A percentile compares a stretch with the other conserved stretches of the same genome.
Conservation (phyloP, 2,113 vertebrate genomes). For the Tetrao urogallus region DNA sequence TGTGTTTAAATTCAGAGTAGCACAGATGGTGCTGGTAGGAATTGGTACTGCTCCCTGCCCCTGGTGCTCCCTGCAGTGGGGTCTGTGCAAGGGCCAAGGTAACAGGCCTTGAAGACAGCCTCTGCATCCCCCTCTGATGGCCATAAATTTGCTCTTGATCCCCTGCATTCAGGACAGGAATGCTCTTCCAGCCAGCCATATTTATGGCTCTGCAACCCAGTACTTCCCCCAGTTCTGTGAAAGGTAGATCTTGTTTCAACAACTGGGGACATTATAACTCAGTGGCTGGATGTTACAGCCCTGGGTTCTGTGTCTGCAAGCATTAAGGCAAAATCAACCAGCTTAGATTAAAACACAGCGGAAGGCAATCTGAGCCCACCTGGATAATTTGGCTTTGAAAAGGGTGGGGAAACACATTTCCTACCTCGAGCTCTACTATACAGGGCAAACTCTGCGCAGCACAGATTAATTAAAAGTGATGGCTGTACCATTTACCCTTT, state of each 20-base stretch:
- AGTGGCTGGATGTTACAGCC: not conserved
- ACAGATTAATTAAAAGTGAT: not conserved
- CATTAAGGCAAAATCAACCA: not conserved
- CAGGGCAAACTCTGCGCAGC: not conserved
- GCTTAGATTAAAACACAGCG: not conserved
- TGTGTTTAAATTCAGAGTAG: not conserved
- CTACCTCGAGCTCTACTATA: not conserved
- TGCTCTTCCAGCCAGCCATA: not conserved
- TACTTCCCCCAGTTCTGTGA: not conserved
- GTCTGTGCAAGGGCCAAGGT: fast-evolving
- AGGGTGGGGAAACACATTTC: not conserved
- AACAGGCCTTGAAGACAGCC: not conserved
- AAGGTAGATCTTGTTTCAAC: not conserved
- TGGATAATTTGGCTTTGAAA: not conserved
- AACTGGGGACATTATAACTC: not conserved
- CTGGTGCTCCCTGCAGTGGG: not conserved
- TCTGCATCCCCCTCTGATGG: not conserved
- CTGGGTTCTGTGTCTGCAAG: fast-evolving
- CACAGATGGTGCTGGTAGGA: not conserved
- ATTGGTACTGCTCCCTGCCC: not conserved
- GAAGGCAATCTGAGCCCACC: not conserved
- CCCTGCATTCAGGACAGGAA: not conserved
- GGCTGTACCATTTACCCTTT: not conserved
- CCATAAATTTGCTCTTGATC: not conserved
- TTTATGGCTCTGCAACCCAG: not conserved